phyloP scores from a whole-genome alignment of 2,113 vertebrate genomes.

The Serilophus lunatus region DNA sequence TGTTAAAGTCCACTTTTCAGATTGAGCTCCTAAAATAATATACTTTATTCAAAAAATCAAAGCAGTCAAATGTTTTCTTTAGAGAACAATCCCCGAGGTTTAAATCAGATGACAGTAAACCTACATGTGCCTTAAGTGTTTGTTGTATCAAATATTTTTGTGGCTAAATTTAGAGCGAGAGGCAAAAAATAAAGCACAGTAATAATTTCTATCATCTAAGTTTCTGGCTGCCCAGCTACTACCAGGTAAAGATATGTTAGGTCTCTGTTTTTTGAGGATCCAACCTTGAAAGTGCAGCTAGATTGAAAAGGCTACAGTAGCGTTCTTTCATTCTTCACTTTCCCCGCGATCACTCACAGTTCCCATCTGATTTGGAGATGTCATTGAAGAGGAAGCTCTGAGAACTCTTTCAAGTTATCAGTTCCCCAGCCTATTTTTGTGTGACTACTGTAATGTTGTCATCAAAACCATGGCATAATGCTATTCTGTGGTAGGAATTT shows the following conservation, averaged over 20 bases:
- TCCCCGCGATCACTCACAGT: too few relatives aligned
- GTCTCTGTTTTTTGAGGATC: accelerated
- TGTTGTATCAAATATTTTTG: neutral
- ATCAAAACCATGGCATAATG: neutral
- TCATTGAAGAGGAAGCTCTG: neutral
- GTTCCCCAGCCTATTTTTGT: neutral
- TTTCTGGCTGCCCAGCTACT: neutral
- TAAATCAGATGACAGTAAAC: neutral
- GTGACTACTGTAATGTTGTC: neutral
- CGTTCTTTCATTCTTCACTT: too few relatives aligned
- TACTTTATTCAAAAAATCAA: neutral
- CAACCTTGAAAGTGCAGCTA: neutral
- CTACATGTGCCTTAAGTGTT: neutral
- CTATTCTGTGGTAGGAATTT: neutral
- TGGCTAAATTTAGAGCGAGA: neutral
- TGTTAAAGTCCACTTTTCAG: neutral
- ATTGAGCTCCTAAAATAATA: neutral
- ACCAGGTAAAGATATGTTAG: neutral
- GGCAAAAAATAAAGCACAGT: neutral
- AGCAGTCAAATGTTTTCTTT: neutral
- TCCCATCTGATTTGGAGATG: neutral
- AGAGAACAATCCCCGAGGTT: neutral
- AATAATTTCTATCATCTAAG: neutral
- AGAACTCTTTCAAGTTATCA: neutral
- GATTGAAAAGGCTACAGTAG: neutral